Base-by-base conservation (phyloP, 2,888 invertebrate species). In the Sinelater perroti region DNA sequence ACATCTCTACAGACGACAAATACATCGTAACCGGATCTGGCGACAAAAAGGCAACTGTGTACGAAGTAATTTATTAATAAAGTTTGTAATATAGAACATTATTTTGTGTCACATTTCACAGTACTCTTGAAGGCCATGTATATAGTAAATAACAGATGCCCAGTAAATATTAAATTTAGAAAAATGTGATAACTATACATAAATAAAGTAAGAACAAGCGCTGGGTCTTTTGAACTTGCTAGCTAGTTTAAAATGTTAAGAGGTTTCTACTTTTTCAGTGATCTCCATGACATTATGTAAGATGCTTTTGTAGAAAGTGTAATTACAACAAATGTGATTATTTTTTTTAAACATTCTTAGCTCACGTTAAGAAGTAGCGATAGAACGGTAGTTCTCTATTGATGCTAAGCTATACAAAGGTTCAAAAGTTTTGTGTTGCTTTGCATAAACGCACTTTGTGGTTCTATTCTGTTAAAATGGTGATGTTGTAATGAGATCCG, bases 11-110 rank as follows among this genome's bases (percentile, higher is more conserved):
- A 45, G 96, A 97, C 80, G 96, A 97, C 82, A 95, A 95, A 76
- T 95, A 93, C 81, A 95, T 97, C 68, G 95, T 97, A 70, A 96
- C 96, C 46, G 97, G 97, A 63, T 95, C 95, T 31, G 96, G 96
- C 56, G 96, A 97, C 83, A 96, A 96, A 82, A 96, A 96, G 76
- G 96, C 96, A 63, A 96, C 95, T 67, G 91, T 96, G 63, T 96
- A 96, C 80, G 95, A 95, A 85, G 95, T 96, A 78, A 91, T 92
- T 79, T 93, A 92, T 82, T 93, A 86, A 83, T 35, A 7, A 16
- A 28, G 13, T 44, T n/a, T 44, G 44, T 44, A 44, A 44, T 31
- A 14, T 38, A 38, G 40, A 40, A 40, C 17, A 13, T 40, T 14
- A 7, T 13, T 10, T 44, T 11, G 18, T 24, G 5, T 11, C 28